Evolutionary conservation across 2,113 vertebrate species (phyloP).

Genomic region (Mirza zaza): DNA sequence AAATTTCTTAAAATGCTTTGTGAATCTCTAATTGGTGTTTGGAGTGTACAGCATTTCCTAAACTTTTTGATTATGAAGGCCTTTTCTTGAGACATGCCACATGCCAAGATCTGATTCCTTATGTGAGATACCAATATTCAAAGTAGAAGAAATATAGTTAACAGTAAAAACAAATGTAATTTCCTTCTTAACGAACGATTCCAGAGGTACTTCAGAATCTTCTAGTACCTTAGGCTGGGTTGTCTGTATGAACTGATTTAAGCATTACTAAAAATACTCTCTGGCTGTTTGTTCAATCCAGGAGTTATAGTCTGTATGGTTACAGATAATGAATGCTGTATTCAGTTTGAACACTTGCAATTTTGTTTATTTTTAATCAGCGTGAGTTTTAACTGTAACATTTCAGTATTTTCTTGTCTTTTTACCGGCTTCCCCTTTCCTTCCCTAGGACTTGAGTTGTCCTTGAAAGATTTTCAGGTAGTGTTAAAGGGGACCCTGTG

Average conservation of each 20-base stretch:
- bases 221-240: background rate
- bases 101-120: background rate
- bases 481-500: background rate
- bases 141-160: slow-evolving; percentile 24
- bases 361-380: slow-evolving; percentile 67
- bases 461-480: slow-evolving; percentile 16
- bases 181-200: slow-evolving; percentile 45
- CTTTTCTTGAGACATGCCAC: background rate
- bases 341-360: slow-evolving; percentile 59
- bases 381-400: slow-evolving; percentile 13
- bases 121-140: background rate
- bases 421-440: background rate
- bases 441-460: background rate
- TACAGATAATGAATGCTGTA: slow-evolving; percentile 46
- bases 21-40: background rate
- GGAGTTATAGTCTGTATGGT: slow-evolving; percentile 44
- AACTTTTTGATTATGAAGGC: background rate
- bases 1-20: background rate
- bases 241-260: slow-evolving; percentile 17
- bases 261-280: slow-evolving; percentile 47
- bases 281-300: slow-evolving; percentile 44
- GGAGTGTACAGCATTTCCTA: background rate
- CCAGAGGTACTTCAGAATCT: slow-evolving; percentile 33
- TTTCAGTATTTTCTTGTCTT: slow-evolving; percentile 53
- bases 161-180: background rate